Evolutionary conservation across 2,113 vertebrate species (phyloP), one percentile per base, ranked within the genome.

Genomic region (Chauna torquata): DNA sequence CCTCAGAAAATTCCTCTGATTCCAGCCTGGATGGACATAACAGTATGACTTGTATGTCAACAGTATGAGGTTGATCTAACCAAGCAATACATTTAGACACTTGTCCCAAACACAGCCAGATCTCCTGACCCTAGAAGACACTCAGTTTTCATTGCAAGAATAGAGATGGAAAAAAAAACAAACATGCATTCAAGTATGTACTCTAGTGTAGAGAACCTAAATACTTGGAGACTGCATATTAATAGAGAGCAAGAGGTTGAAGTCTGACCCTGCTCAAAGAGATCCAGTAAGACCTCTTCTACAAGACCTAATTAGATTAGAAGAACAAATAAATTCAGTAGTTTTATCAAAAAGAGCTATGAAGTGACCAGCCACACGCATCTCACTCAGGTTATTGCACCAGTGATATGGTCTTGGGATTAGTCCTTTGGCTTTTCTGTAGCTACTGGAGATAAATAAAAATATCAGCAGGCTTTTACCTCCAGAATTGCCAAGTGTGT

Each of bases 1-100:
- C 38, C 72, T 11, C 20, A 91, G 69, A 96, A 96, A 95, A 95
- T 89, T 94, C 81, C 61, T 91, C 80, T n/a, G 55, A 88, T 83
- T 96, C 76, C 86, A 86, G 72, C 49, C 59, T 0, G 42, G 88
- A 92, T 49, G 50, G 50, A 45, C 55, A 50, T 40, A 70, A 54
- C 16, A 55, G 57, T 52, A 58, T 36, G 59, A 94, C 78, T 64
- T 64, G 28, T 68, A n/a, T n/a, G n/a, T n/a, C n/a, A n/a, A n/a
- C n/a, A n/a, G n/a, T n/a, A n/a, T n/a, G 72, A 71, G 42, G 40
- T 0, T 80, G 62, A 77, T 36, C 38, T 85, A 91, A 75, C 38
- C 59, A 82, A 62, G 50, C 20, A 77, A 57, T n/a, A 64, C 47
- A 40, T 72, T 74, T 80, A 40, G 77, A 65, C 47, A 52, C 24